Conservation (phyloP, 2,797 vertebrate species). For the Syngnathus rostellatus region DNA sequence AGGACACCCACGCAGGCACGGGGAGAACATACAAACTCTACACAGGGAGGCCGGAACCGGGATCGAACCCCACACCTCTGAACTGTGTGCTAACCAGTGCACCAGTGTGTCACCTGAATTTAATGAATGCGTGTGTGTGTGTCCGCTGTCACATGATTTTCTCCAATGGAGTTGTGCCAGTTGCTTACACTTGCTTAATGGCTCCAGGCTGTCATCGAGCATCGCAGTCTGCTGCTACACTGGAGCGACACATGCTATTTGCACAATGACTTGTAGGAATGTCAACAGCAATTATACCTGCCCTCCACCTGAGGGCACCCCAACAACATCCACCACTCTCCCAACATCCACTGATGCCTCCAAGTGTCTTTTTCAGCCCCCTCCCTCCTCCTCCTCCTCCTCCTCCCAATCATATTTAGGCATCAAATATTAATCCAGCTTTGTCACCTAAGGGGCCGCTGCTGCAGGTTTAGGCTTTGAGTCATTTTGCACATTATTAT, state of each 20-base stretch:
- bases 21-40: too few relatives aligned
- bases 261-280: slow-evolving; percentile 64
- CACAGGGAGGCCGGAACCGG: too few relatives aligned
- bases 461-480: slow-evolving; percentile 59
- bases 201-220: slow-evolving; percentile 70
- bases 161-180: slow-evolving; percentile 66
- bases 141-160: slow-evolving; percentile 66
- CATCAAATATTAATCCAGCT: slow-evolving; percentile 68
- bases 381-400: slow-evolving; percentile 8
- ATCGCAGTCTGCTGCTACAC: slow-evolving; percentile 64
- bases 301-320: slow-evolving; percentile 68
- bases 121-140: background rate
- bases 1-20: too few relatives aligned
- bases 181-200: slow-evolving; percentile 77
- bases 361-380: background rate
- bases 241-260: slow-evolving; percentile 70
- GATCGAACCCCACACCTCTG: too few relatives aligned
- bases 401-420: slow-evolving; percentile 62
- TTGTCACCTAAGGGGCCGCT: slow-evolving; percentile 64
- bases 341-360: slow-evolving; percentile 1
- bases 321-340: slow-evolving; percentile 46
- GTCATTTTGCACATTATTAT: slow-evolving; percentile 65
- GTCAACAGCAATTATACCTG: slow-evolving; percentile 59
- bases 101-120: too few relatives aligned
- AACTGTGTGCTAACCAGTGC: too few relatives aligned